phyloP scores from a whole-genome alignment of 2,113 vertebrate species.

The Trematocara zebra region DNA sequence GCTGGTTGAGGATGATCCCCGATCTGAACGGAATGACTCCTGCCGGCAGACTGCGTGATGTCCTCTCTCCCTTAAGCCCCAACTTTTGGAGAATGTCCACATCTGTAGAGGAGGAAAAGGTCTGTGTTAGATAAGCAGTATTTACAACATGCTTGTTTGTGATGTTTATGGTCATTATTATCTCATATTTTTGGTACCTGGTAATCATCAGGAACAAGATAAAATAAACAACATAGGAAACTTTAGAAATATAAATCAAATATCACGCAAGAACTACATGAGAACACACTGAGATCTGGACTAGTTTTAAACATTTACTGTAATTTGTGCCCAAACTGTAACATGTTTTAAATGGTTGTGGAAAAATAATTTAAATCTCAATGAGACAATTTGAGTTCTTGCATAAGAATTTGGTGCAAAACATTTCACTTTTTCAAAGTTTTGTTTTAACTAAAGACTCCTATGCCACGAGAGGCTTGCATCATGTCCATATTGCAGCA shows the following conservation, averaged over 20 bases:
- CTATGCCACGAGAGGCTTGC: neutral
- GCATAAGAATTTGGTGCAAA: neutral
- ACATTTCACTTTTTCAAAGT: neutral
- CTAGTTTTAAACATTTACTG: neutral
- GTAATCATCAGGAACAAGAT: neutral
- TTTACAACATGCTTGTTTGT: neutral
- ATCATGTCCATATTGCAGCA: neutral
- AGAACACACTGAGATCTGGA: neutral
- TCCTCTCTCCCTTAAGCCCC: slow-evolving; percentile 87
- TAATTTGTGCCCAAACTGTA: neutral
- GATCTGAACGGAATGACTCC: slow-evolving; percentile 89
- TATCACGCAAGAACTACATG: neutral
- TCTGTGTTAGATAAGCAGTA: neutral
- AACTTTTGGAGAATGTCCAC: slow-evolving; percentile 92
- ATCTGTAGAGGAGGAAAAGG: slow-evolving; percentile 70
- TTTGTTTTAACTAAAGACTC: neutral
- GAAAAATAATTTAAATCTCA: neutral
- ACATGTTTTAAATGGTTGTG: neutral
- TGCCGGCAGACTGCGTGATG: slow-evolving; percentile 72
- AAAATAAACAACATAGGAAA: neutral
- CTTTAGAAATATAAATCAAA: neutral
- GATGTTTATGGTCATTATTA: neutral
- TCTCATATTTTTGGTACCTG: neutral
- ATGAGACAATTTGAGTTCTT: neutral
- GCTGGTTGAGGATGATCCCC: slow-evolving; percentile 91